Percentiles rank a stretch among this genome's conserved stretches.
Evolutionary conservation across 2,113 vertebrate species (phyloP).

Genomic region (Ginglymostoma cirratum): DNA sequence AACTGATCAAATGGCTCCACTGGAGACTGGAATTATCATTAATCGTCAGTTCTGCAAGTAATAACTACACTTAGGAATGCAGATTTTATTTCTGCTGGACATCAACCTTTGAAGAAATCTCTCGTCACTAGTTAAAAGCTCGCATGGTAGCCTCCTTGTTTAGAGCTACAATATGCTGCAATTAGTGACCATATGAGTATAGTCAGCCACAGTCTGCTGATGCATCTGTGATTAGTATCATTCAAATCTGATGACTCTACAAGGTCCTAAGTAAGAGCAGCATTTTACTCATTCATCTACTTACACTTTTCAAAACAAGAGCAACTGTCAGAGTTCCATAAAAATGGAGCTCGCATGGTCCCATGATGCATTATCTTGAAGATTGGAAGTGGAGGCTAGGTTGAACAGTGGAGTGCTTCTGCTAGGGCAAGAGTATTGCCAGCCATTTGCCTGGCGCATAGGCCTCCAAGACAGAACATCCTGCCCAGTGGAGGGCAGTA

Average conservation of each 20-base stretch:
- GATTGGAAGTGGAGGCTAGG: neutral
- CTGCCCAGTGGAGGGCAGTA: too few species aligned
- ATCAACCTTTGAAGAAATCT: neutral
- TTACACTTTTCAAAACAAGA: conserved; percentile 5
- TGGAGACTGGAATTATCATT: neutral
- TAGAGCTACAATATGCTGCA: neutral
- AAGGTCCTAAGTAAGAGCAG: neutral
- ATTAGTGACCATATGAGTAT: neutral
- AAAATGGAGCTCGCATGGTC: neutral
- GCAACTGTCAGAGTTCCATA: conserved; percentile 3
- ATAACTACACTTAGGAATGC: neutral
- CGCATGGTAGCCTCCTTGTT: neutral
- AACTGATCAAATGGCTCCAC: neutral
- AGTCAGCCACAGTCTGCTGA: neutral
- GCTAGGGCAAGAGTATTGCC: too few species aligned
- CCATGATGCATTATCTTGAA: neutral
- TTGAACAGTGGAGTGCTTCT: neutral
- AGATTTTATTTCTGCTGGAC: neutral
- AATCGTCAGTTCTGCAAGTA: neutral
- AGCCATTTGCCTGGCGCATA: too few species aligned
- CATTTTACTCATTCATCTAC: neutral
- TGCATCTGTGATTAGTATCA: neutral
- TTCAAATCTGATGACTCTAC: conserved; percentile 17
- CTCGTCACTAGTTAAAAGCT: neutral
- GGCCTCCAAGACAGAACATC: too few species aligned